A percentile compares a stretch with the other conserved stretches of the same genome.
These are phyloP conservation scores for Sebastolobus altivelis DNA, from an alignment of 2,797 vertebrate species.

Conservation along the genomic window DNA sequence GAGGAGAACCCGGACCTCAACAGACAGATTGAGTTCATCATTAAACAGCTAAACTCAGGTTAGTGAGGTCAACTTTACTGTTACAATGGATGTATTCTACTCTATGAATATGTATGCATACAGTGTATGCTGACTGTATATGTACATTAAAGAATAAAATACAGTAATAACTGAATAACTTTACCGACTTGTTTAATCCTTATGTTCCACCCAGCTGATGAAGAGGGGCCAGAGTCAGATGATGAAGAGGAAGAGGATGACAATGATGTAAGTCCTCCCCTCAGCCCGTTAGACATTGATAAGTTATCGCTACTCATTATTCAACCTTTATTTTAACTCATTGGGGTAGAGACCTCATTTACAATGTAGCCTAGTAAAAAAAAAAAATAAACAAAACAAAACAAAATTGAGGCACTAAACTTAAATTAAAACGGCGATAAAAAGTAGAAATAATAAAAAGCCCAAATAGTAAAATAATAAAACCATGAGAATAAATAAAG, in stretches of 20 bases:
- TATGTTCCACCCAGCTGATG: conserved; percentile 83
- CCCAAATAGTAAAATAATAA: neutral
- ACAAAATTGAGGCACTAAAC: neutral
- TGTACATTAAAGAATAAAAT: neutral
- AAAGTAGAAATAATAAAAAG: neutral
- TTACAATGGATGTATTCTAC: neutral
- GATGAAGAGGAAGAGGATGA: conserved; percentile 93
- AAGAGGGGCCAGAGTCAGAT: conserved; percentile 88
- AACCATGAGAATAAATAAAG: neutral
- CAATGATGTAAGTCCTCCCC: conserved; percentile 66
- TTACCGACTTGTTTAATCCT: neutral
- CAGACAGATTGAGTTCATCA: conserved; percentile 94
- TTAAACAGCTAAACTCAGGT: conserved; percentile 96
- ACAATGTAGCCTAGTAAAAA: neutral
- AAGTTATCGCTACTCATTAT: neutral
- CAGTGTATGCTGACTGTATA: neutral
- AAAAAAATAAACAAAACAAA: neutral
- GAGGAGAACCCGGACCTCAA: conserved; percentile 92
- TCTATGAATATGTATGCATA: neutral
- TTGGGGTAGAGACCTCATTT: neutral
- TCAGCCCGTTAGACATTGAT: neutral
- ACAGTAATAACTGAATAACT: neutral
- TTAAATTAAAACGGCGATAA: neutral
- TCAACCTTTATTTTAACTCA: neutral
- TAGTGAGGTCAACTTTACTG: conserved; percentile 24